phyloP scores from a whole-genome alignment of 2,888 invertebrate genomes.

The Trichopria drosophilae region DNA sequence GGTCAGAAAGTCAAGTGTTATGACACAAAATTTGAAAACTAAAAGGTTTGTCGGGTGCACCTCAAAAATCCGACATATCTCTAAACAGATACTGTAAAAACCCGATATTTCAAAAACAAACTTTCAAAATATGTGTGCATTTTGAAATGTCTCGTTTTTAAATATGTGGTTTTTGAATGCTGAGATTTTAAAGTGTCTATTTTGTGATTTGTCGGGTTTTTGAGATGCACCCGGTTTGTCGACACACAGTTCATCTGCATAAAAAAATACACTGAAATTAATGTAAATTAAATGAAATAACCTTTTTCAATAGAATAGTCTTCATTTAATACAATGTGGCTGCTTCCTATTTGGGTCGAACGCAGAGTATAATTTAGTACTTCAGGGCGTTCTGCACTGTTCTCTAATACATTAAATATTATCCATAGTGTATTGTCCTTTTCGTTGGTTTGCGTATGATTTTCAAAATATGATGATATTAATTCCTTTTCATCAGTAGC shows the following conservation, averaged over 20 bases:
- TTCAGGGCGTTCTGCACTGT: slow-evolving; percentile 27
- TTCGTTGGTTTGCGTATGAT: slow-evolving; percentile 28
- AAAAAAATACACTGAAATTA: neutral
- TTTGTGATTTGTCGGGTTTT: too few relatives aligned
- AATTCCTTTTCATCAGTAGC: slow-evolving; percentile 23
- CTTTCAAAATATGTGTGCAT: too few relatives aligned
- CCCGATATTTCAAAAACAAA: too few relatives aligned
- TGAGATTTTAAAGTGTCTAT: too few relatives aligned
- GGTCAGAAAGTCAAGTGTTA: too few relatives aligned
- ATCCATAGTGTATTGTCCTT: slow-evolving; percentile 30
- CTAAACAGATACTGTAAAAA: too few relatives aligned
- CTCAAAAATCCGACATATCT: too few relatives aligned
- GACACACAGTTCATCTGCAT: neutral
- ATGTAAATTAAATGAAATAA: slow-evolving; percentile 9
- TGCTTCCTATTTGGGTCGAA: slow-evolving; percentile 29
- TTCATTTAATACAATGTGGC: slow-evolving; percentile 21
- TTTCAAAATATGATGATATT: slow-evolving; percentile 14
- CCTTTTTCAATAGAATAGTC: slow-evolving; percentile 28
- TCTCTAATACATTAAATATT: slow-evolving; percentile 25
- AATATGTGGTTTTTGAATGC: too few relatives aligned
- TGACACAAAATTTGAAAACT: too few relatives aligned
- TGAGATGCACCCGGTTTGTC: too few relatives aligned
- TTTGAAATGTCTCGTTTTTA: too few relatives aligned
- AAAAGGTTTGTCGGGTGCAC: too few relatives aligned
- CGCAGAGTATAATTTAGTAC: slow-evolving; percentile 39